Conservation (phyloP, 2,888 invertebrate species). For the Dasypolia templi region DNA sequence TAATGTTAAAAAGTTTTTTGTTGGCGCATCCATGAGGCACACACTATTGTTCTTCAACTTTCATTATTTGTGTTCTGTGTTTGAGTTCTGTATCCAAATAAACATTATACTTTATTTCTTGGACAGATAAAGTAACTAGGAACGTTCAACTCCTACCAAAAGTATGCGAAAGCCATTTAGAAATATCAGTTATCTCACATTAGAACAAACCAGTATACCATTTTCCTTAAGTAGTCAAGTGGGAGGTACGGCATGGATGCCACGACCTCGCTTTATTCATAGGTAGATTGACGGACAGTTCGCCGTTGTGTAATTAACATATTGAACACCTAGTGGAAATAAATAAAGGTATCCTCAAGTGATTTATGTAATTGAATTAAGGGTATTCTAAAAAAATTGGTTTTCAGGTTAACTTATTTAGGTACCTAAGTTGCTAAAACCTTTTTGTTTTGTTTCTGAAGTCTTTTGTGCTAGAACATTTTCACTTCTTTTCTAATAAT, state of each 20-base stretch:
- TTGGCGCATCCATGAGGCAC: too few species aligned
- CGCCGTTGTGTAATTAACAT: background rate
- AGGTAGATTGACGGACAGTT: slow-evolving; percentile 23
- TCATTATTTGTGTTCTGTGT: too few species aligned
- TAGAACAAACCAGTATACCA: background rate
- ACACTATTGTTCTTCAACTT: too few species aligned
- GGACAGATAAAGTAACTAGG: background rate
- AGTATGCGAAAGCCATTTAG: background rate
- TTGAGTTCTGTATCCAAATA: too few species aligned
- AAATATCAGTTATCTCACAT: background rate
- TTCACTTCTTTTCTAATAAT: background rate
- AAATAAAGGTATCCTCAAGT: background rate
- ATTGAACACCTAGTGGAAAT: slow-evolving; percentile 24
- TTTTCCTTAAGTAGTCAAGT: background rate
- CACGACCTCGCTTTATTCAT: slow-evolving; percentile 24
- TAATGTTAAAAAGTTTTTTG: too few species aligned
- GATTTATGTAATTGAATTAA: background rate
- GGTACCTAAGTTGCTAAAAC: background rate
- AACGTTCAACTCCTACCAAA: too few species aligned
- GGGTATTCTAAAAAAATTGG: background rate
- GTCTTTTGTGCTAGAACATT: too few species aligned
- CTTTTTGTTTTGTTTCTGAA: too few species aligned
- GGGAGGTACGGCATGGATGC: slow-evolving; percentile 28
- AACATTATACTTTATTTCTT: background rate
- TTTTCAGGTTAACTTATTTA: background rate